These are phyloP conservation scores for Leptopterna dolabrata DNA, from an alignment of 2,888 invertebrate species.

Conservation along the genomic window DNA sequence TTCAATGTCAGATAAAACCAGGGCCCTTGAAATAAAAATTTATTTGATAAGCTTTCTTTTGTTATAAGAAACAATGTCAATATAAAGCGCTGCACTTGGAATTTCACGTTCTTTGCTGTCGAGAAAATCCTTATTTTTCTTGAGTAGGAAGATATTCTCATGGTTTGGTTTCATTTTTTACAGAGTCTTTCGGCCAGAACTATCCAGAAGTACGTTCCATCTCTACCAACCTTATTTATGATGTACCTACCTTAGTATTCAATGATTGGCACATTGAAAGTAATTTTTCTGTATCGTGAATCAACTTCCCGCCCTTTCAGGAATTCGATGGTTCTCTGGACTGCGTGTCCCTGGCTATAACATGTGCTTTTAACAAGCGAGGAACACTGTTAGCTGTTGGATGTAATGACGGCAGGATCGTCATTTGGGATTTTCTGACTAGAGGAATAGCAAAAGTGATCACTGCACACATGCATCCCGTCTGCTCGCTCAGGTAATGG, in stretches of 20 bases:
- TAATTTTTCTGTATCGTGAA: too few species aligned
- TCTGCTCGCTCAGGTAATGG: conserved; percentile 78
- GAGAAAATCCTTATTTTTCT: too few species aligned
- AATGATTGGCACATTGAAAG: too few species aligned
- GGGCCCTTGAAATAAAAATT: too few species aligned
- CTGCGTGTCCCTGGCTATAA: conserved; percentile 94
- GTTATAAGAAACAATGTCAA: too few species aligned
- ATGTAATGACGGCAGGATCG: conserved; percentile 97
- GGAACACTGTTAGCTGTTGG: conserved; percentile 97
- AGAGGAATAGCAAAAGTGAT: conserved; percentile 97
- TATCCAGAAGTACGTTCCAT: conserved; percentile 80
- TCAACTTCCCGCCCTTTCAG: conserved; percentile 67
- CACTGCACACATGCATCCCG: conserved; percentile 96
- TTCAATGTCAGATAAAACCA: too few species aligned
- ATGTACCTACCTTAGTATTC: too few species aligned
- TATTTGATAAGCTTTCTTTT: too few species aligned
- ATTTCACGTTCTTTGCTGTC: too few species aligned
- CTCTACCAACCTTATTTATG: too few species aligned
- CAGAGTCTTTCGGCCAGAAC: conserved; percentile 93
- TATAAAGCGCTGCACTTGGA: too few species aligned
- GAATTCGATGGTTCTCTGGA: conserved; percentile 97
- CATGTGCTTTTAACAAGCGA: conserved; percentile 92
- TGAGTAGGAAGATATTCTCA: too few species aligned
- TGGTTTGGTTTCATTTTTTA: conserved; percentile 63
- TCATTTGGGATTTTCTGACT: conserved; percentile 98